phyloP scores from a whole-genome alignment of 2,797 vertebrate species.

The Enteromius trimaculatus region DNA sequence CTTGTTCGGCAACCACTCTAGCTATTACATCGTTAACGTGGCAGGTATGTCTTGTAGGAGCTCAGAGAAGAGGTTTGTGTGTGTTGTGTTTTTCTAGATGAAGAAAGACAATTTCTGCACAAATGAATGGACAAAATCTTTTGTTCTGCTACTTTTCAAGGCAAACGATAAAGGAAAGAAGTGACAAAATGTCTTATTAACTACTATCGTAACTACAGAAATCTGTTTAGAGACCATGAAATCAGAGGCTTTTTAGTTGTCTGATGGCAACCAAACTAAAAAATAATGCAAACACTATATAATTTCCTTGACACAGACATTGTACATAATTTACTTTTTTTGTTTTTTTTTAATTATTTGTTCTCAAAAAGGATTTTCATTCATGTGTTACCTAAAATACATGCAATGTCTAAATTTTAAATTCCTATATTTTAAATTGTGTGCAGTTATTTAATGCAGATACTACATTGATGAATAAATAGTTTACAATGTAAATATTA shows the following conservation, averaged over 20 bases:
- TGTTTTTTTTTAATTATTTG: neutral
- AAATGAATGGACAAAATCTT: neutral
- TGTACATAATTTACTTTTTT: neutral
- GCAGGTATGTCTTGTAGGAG: conserved; percentile 79
- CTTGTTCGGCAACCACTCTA: conserved; percentile 87
- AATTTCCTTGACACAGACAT: neutral
- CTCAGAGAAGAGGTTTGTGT: neutral
- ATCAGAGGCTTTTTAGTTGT: neutral
- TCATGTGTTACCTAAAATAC: neutral
- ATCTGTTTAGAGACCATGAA: neutral
- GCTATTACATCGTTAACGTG: conserved; percentile 88
- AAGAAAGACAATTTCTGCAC: neutral
- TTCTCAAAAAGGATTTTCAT: neutral
- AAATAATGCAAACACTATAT: neutral
- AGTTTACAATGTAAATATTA: neutral
- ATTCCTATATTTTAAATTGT: neutral
- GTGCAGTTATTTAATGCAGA: neutral
- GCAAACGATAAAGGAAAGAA: neutral
- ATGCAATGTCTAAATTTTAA: neutral
- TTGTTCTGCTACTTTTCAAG: neutral
- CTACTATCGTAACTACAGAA: neutral
- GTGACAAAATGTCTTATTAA: neutral
- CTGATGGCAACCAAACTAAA: neutral
- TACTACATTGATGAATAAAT: neutral
- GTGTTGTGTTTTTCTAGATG: neutral